A percentile compares a stretch with the other conserved stretches of the same genome.
phyloP scores from a whole-genome alignment of 2,113 vertebrate genomes.

The Phalacrocorax aristotelis region DNA sequence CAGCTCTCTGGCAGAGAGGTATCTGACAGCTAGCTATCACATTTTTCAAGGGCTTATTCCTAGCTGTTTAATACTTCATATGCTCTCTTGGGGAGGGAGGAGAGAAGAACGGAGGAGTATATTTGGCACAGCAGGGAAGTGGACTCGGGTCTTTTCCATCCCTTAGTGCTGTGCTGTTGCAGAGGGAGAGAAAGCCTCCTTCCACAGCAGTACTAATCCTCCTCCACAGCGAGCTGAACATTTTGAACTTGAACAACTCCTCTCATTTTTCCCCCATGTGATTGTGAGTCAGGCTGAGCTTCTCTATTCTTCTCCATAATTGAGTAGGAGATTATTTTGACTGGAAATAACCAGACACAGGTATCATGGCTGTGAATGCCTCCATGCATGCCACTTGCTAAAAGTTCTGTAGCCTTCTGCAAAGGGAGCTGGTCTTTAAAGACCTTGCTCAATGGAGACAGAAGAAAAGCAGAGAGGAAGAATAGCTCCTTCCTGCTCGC shows the following conservation, averaged over 20 bases:
- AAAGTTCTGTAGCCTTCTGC: slow-evolving; percentile 45
- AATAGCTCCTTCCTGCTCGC: slow-evolving; percentile 39
- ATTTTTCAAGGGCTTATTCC: slow-evolving; percentile 51
- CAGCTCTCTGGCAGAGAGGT: background rate
- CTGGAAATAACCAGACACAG: slow-evolving; percentile 70
- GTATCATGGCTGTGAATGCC: slow-evolving; percentile 57
- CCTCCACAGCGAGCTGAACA: slow-evolving; percentile 59
- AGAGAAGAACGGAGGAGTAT: slow-evolving; percentile 54
- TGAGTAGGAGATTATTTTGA: slow-evolving; percentile 75
- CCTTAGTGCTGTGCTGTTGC: slow-evolving; percentile 34
- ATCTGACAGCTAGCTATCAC: slow-evolving; percentile 39
- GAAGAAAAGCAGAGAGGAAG: slow-evolving; percentile 54
- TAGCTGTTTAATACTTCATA: slow-evolving; percentile 34
- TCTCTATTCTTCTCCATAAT: slow-evolving; percentile 72
- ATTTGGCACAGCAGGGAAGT: slow-evolving; percentile 53
- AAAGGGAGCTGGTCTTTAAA: slow-evolving; percentile 38
- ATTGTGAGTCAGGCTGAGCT: slow-evolving; percentile 68
- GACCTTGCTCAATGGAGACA: slow-evolving; percentile 17
- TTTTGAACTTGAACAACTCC: slow-evolving; percentile 67
- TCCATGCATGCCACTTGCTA: slow-evolving; percentile 21
- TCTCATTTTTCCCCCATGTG: slow-evolving; percentile 69
- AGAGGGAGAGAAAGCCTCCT: slow-evolving; percentile 35
- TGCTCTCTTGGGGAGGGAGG: slow-evolving; percentile 46
- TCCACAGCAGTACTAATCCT: slow-evolving; percentile 55
- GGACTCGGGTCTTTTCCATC: slow-evolving; percentile 55